Evolutionary conservation across 2,888 invertebrate genomes (phyloP).

Genomic region (Ennomos fuscantarius): DNA sequence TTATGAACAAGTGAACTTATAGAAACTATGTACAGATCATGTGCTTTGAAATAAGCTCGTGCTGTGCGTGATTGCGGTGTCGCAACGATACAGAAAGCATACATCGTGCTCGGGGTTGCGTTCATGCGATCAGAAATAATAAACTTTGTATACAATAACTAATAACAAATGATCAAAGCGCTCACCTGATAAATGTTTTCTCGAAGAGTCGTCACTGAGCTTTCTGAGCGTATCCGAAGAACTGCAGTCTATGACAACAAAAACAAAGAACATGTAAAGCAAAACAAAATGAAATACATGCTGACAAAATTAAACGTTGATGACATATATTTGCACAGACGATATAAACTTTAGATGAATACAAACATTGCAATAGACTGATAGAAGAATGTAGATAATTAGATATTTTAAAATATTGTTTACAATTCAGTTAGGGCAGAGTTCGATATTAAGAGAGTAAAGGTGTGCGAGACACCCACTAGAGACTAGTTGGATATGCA

Average conservation of each 20-base stretch:
- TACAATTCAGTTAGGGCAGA: constrained; percentile 48
- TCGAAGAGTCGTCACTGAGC: constrained; percentile 81
- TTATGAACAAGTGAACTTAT: constrained; percentile 53
- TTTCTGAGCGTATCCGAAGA: constrained; percentile 78
- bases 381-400: constrained; percentile 16
- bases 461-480: constrained; percentile 58
- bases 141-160: constrained; percentile 17
- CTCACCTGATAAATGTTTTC: constrained; percentile 84
- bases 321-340: constrained; percentile 48
- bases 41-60: constrained; percentile 34
- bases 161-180: constrained; percentile 23
- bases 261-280: constrained; percentile 80
- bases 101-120: constrained; percentile 61
- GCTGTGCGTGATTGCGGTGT: constrained; percentile 35
- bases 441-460: constrained; percentile 51
- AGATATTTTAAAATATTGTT: constrained; percentile 23
- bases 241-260: constrained; percentile 83
- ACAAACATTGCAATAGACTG: constrained; percentile 50
- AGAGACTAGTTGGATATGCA: constrained; percentile 36
- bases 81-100: constrained; percentile 55
- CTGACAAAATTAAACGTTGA: constrained; percentile 58
- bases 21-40: constrained; percentile 51
- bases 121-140: constrained; percentile 58
- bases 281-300: constrained; percentile 71
- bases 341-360: constrained; percentile 41